Base-by-base conservation (phyloP, 2,113 vertebrate genomes). In the Butorides virescens region DNA sequence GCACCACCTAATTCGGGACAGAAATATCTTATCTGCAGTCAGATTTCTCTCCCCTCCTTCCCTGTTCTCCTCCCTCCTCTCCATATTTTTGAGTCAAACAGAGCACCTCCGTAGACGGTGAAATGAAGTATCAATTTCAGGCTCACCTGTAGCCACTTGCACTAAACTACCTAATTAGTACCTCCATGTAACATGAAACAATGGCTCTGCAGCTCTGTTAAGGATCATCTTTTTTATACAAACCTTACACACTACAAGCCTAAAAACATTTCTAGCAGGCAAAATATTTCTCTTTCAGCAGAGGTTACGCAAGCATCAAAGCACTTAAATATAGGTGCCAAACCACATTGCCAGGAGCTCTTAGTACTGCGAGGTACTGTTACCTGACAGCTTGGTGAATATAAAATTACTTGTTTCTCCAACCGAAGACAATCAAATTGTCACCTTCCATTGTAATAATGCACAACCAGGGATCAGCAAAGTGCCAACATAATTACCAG, bases 391-490 rank as follows among this genome's bases (percentile, higher is more conserved):
- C 98, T 98, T 97, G 95, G 98, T 98, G 98, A 99, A 99, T 98
- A 98, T 98, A 98, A 98, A 98, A 99, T 98, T 98, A 98, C 98
- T 98, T 98, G 98, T 99, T 99, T 98, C 98, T 98, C 97, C 98
- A 98, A 98, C 98, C 98, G 99, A 99, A 98, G 98, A 99, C 98
- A 99, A 99, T 99, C 99, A 99, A 99, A 99, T 99, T 98, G 99
- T 99, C 98, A 99, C 98, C 98, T 98, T 99, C 98, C 95, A 98
- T 99, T 99, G 99, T 99, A 98, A 98, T 98, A 98, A 98, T 93
- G 97, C 94, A 98, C 98, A 97, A 98, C 97, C 98, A 98, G 98
- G 98, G 98, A 98, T 98, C 98, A 98, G 96, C 97, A 98, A 98
- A 98, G 97, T 98, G 98, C 98, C 98, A 97, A 97, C 95, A 95